These are phyloP conservation scores for Sinohyriopsis cumingii DNA, from an alignment of 2,888 invertebrate genomes.

Conservation along the genomic window DNA sequence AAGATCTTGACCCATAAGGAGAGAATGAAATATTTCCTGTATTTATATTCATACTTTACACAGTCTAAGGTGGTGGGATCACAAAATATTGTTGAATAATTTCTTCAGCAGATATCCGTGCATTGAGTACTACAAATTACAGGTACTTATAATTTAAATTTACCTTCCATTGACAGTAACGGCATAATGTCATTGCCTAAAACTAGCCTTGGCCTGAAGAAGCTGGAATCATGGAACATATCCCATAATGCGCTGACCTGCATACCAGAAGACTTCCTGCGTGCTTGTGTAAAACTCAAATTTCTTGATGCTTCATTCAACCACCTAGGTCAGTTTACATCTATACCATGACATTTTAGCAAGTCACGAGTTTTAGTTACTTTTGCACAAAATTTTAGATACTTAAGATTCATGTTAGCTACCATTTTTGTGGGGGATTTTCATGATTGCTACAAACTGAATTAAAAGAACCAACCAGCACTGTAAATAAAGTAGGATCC, in stretches of 20 bases:
- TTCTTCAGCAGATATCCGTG: background rate
- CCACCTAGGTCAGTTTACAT: slow-evolving; percentile 48
- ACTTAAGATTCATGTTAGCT: no score
- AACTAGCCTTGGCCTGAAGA: slow-evolving; percentile 41
- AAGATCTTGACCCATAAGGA: no score
- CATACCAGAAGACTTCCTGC: slow-evolving; percentile 58
- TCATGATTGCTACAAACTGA: no score
- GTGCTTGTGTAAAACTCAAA: slow-evolving; percentile 50
- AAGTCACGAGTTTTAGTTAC: background rate
- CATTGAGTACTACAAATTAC: background rate
- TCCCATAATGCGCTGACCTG: slow-evolving; percentile 53
- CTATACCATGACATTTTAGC: background rate
- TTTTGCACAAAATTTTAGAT: no score
- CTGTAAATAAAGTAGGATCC: no score
- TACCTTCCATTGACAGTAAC: slow-evolving; percentile 48
- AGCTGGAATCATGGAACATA: slow-evolving; percentile 52
- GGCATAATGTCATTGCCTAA: slow-evolving; percentile 45
- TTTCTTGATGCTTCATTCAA: slow-evolving; percentile 56
- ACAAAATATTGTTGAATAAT: no score
- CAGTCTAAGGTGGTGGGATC: no score
- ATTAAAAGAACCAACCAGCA: no score
- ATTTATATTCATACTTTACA: no score
- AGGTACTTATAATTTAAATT: background rate
- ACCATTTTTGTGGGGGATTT: no score
- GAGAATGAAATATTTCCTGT: no score